These are phyloP conservation scores for Endotricha flammealis DNA, from an alignment of 2,888 invertebrate genomes.

Conservation along the genomic window DNA sequence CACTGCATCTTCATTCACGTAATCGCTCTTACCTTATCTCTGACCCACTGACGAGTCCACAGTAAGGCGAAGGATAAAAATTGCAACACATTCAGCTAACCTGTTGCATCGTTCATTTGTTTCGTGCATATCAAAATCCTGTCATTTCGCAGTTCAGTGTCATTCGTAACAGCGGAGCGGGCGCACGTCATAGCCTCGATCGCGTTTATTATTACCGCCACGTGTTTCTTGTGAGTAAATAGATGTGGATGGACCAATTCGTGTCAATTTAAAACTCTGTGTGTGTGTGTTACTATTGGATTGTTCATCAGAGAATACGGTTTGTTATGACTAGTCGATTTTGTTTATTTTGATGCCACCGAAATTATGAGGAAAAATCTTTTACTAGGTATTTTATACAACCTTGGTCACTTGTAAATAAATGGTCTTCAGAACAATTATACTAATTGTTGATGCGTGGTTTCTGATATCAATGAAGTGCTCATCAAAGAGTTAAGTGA, in stretches of 20 bases:
- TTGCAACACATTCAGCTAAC: constrained; percentile 62
- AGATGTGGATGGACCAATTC: constrained; percentile 36
- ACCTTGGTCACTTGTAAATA: neutral
- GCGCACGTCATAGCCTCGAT: constrained; percentile 38
- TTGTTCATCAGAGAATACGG: constrained; percentile 41
- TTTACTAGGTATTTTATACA: neutral
- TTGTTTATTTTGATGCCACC: constrained; percentile 38
- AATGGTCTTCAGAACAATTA: neutral
- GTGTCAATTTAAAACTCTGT: constrained; percentile 38
- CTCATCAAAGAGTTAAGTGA: constrained; percentile 22
- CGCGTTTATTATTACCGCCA: constrained; percentile 28
- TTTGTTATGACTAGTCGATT: constrained; percentile 39
- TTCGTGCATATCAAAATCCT: constrained; percentile 20
- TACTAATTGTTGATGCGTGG: constrained; percentile 6
- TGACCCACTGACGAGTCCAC: constrained; percentile 33
- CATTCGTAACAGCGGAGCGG: constrained; percentile 39
- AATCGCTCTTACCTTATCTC: constrained; percentile 25
- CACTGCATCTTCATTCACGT: constrained; percentile 3
- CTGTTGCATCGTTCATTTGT: constrained; percentile 36
- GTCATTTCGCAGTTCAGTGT: constrained; percentile 55
- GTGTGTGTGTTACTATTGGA: constrained; percentile 44
- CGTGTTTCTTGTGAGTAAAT: constrained; percentile 69
- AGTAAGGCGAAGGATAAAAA: constrained; percentile 26
- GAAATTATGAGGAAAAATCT: neutral
- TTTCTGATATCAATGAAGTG: constrained; percentile 28